phyloP scores from a whole-genome alignment of 2,797 vertebrate genomes.

The Malurus leucopterus region DNA sequence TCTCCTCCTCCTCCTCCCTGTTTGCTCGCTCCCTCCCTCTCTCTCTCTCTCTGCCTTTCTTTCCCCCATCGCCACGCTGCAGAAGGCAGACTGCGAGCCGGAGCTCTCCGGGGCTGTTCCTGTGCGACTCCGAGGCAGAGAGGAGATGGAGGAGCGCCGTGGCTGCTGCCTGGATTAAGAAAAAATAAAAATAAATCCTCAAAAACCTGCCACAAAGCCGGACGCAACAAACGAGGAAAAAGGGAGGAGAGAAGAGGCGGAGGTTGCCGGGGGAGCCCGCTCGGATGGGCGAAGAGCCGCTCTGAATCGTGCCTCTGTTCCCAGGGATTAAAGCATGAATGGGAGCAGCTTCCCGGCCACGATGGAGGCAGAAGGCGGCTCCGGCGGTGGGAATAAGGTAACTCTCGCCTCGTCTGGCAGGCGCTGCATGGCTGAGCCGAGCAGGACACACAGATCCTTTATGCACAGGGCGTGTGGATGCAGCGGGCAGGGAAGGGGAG shows the following conservation, averaged over 20 bases:
- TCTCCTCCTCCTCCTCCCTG: neutral
- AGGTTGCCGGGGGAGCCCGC: slow-evolving; percentile 15
- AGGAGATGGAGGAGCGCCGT: neutral
- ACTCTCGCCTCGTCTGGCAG: slow-evolving; percentile 51
- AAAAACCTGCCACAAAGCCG: neutral
- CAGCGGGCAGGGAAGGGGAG: neutral
- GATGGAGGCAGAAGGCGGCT: slow-evolving; percentile 78
- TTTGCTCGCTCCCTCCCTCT: slow-evolving; percentile 1
- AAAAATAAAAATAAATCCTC: neutral
- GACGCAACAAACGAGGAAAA: slow-evolving; percentile 29
- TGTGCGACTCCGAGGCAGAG: neutral
- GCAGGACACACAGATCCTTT: slow-evolving; percentile 64
- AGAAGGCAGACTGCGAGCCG: slow-evolving; percentile 18
- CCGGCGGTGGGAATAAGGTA: slow-evolving; percentile 83
- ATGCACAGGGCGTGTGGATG: slow-evolving; percentile 29
- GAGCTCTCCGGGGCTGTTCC: neutral
- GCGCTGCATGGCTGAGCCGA: slow-evolving; percentile 33
- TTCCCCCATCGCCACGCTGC: slow-evolving; percentile 13
- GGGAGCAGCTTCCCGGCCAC: slow-evolving; percentile 74
- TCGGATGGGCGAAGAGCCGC: slow-evolving; percentile 38
- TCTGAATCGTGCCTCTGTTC: slow-evolving; percentile 78
- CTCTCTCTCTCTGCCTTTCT: slow-evolving; percentile 47
- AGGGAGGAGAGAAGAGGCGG: slow-evolving; percentile 38
- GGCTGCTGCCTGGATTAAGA: slow-evolving; percentile 21
- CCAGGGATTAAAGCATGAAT: slow-evolving; percentile 77